Conservation (phyloP, 2,888 invertebrate species). For the Cactoblastis cactorum region DNA sequence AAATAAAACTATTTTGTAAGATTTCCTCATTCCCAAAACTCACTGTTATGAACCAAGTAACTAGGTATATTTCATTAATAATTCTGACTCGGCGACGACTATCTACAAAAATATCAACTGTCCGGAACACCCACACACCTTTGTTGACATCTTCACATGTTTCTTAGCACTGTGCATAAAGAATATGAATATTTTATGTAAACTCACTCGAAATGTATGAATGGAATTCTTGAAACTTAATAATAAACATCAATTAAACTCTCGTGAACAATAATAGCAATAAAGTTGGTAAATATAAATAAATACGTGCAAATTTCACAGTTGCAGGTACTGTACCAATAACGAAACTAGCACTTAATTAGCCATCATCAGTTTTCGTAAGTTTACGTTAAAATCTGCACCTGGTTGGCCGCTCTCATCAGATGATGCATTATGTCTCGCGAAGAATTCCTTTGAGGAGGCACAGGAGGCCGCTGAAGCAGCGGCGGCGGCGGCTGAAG, state of each 20-base stretch:
- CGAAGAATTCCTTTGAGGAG: conserved; percentile 58
- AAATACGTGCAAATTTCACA: background rate
- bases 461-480: conserved; percentile 50
- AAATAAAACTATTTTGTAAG: background rate
- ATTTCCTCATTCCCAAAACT: background rate
- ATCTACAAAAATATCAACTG: conserved; percentile 9
- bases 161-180: background rate
- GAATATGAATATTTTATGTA: background rate
- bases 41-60: background rate
- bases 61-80: background rate
- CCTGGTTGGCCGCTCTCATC: conserved; percentile 69
- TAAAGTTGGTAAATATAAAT: background rate
- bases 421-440: conserved; percentile 70
- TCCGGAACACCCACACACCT: conserved; percentile 9
- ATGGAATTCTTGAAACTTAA: background rate
- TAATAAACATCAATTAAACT: background rate
- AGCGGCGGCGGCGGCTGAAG: conserved; percentile 47
- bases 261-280: background rate
- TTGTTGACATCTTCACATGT: conserved; percentile 4
- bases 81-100: conserved; percentile 1
- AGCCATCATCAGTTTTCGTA: conserved; percentile 14
- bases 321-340: background rate
- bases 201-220: background rate
- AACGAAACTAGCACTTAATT: background rate
- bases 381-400: conserved; percentile 47